Base-by-base conservation (phyloP, 2,797 vertebrate genomes). In the Artibeus jamaicensis region DNA sequence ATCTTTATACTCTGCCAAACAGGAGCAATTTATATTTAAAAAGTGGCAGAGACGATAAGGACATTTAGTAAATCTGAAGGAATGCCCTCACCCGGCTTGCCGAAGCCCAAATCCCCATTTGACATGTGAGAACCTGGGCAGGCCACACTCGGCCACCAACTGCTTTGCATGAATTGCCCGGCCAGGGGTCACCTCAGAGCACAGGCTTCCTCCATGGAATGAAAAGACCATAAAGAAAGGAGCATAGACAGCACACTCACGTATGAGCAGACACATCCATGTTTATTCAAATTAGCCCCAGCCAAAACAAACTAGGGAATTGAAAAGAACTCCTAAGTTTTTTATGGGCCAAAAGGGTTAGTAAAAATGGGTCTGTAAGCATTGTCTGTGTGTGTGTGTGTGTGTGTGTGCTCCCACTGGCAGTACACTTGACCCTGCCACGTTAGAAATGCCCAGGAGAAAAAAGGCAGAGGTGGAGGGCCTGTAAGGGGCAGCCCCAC, bases 201-300 rank as follows among this genome's bases (percentile, higher is more conserved):
- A 37, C 3, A 74, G 22, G 73, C 14, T 4, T 85, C 34, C 53
- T 62, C 37, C 42, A 19, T 21, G 71, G 44, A 71, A 53, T 22
- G 57, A 85, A 68, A 78, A 84, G 44, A 84, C 15, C 42, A 22
- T 9, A 32, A 68, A 29, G 22, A 32, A 81, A 22, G 24, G 24
- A 67, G 24, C 6, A 37, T 0, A 62, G 21, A 42, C 24, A 5
- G 3, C 9, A 18, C 10, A 32, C 8, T 9, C 0, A 1, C 5
- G 3, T 78, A 53, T 87, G 65, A 46, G 16, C 21, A 57, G 15
- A 73, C 22, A 16, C 18, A 37, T 12, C 48, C 37, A 8, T 39
- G 19, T 89, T 46, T 6, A 12, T 11, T 39, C 2, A 1, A 55
- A 46, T 55, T 39, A 42, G 53, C 19, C 73, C 37, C 32, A 5